Base-by-base conservation (phyloP, 1,140 invertebrate species). In the Meloidogyne floridensis region DNA sequence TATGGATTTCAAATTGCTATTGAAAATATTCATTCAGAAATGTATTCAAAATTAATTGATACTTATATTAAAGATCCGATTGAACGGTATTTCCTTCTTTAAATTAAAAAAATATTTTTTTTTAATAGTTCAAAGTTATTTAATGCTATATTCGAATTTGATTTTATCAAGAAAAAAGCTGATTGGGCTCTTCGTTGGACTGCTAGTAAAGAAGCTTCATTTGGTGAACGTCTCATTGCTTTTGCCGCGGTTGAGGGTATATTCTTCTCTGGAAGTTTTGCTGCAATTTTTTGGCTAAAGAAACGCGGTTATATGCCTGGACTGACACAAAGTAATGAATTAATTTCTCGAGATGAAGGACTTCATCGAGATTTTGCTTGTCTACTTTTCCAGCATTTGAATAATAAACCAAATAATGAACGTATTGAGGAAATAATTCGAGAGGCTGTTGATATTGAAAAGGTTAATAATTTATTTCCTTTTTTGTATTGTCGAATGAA, bases 1-100 rank as follows among this genome's bases (percentile, higher is more conserved):
- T 99, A 99, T 92, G 96, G 97, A 2, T 99, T 99, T 88, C 98
- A 99, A 92, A 96, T 99, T 82, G 96, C 96, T 2, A 99, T 99
- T 93, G 98, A 99, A 91, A 99, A 99, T 92, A 94, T 99, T 20
- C 98, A 99, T 90, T 98, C 96, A 6, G 98, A 99, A 92, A 99
- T 99, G 97, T 99, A 99, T 91, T 97, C 95, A 81, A 92, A 98
- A 56, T 93, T 99, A 0, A 99, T 99, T 88, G 96, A 99, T 86
- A 98, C 97, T 0, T 99, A 98, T 88, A 95, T 99, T 81, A 93
- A 93, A 75, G 95, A 98, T 91, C 91, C 93, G 0, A 91, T 93
- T 81, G 93, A 98, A 91, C 94, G 94, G 94, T 94, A 90, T 90
- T 88, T 54, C 32, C 56, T 47, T 43, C 56, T n/a, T 43, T 56